Conservation (phyloP, 2,888 invertebrate genomes). For the Chymomyza amoena region DNA sequence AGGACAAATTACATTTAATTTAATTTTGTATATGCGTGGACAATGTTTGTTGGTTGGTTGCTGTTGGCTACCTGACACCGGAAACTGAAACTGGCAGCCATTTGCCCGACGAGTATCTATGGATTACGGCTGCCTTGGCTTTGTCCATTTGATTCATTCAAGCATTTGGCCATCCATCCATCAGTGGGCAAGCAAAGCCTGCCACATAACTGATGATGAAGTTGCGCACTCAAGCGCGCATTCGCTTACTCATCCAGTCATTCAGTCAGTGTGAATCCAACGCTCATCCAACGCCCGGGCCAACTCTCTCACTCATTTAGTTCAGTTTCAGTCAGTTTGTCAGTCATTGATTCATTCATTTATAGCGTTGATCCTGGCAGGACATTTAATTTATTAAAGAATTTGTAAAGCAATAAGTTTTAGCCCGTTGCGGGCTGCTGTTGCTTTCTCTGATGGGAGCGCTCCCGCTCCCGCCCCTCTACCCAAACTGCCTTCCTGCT, state of each 20-base stretch:
- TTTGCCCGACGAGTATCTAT: neutral
- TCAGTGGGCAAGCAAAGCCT: neutral
- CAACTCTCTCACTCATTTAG: neutral
- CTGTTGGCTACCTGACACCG: conserved; percentile 4
- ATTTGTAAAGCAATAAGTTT: conserved; percentile 71
- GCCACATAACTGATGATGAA: conserved; percentile 57
- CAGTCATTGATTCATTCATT: conserved; percentile 16
- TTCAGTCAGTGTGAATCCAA: no score
- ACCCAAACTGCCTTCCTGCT: conserved; percentile 17
- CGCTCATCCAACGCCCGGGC: neutral
- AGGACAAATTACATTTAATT: conserved; percentile 71
- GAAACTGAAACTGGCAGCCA: conserved; percentile 7
- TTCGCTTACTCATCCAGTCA: conserved; percentile 9
- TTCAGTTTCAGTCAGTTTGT: neutral
- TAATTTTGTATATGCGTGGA: conserved; percentile 45
- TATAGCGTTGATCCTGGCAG: conserved; percentile 29
- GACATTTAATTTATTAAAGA: conserved; percentile 71
- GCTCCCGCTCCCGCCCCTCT: no score
- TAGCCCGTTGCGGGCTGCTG: conserved; percentile 31
- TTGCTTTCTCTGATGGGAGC: no score
- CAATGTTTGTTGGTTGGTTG: neutral
- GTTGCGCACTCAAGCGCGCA: conserved; percentile 43
- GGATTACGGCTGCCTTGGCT: conserved; percentile 35
- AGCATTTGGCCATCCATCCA: conserved; percentile 55
- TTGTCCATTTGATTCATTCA: conserved; percentile 45